Evolutionary conservation across 2,797 vertebrate genomes (phyloP).

Genomic region (Phoebastria nigripes): DNA sequence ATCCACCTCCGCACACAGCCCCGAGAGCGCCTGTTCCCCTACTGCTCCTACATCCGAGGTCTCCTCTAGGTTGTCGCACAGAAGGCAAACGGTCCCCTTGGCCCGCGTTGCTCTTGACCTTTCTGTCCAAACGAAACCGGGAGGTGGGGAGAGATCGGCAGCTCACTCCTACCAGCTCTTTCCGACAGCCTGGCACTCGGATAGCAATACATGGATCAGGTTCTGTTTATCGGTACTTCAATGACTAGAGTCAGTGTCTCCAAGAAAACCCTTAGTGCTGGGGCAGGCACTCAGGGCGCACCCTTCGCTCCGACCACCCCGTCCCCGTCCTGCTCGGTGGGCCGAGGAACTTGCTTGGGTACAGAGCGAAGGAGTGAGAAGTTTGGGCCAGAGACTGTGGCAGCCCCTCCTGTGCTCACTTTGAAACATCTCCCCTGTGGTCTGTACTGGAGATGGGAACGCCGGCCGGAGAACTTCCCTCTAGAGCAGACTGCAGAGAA

Average conservation of each 20-base stretch:
- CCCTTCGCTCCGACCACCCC: fast-evolving
- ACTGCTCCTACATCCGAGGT: fast-evolving
- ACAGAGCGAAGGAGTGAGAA: background rate
- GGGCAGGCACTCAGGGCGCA: background rate
- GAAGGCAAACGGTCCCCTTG: background rate
- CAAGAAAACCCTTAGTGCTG: background rate
- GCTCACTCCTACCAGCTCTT: background rate
- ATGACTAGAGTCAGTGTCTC: no score
- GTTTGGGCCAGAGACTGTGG: background rate
- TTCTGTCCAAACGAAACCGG: background rate
- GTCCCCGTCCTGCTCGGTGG: background rate
- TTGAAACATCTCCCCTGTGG: background rate
- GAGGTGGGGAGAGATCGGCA: background rate
- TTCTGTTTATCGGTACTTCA: background rate
- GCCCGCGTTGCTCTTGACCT: fast-evolving
- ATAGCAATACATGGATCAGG: background rate
- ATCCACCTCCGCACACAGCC: no score
- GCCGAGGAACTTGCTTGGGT: background rate
- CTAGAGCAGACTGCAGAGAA: background rate
- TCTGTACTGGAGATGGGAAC: background rate
- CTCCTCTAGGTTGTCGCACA: background rate
- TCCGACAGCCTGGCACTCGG: fast-evolving
- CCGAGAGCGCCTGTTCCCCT: fast-evolving
- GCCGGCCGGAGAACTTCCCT: fast-evolving
- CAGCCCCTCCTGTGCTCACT: background rate